Evolutionary conservation across 2,113 vertebrate species (phyloP), one percentile per base, ranked within the genome.

Genomic region (Deroptyus accipitrinus): DNA sequence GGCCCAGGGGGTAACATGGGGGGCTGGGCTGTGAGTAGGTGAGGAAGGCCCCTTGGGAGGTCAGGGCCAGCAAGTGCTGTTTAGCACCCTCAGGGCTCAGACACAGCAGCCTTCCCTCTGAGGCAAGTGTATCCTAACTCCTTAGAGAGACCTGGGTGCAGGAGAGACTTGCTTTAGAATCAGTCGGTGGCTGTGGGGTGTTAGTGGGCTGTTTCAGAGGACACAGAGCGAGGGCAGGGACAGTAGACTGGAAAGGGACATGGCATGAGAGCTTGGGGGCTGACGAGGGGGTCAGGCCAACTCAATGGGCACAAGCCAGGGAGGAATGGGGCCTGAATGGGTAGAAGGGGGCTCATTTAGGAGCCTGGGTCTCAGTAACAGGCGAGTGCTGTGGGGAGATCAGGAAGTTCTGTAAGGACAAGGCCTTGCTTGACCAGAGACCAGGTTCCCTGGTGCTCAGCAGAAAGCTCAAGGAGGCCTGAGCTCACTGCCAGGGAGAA

Each of bases 371-470:
- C 22, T 66, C 46, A 83, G 37, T 52, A 59, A 86, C 1, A 1
- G 20, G 8, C 14, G 18, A 66, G 28, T 28, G 18, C 17, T 39
- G 42, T 39, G 44, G 27, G 44, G 30, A 61, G 6, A 55, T 66
- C 23, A 8, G 55, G 54, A 77, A 67, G 25, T 24, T 80, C 63
- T 59, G 10, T 73, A 37, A 52, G 25, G n/a, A 72, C 3, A 23
- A 39, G 4, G 19, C 11, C 10, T 55, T 28, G 8, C 1, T 2
- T 59, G 66, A 37, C 16, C 1, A 1, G 28, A 75, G 31, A 8
- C 9, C 0, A 0, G 22, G 30, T 13, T 86, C 11, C 73, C 61
- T 0, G 0, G 25, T 51, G 17, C 49, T 48, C 3, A 1, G 14
- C 42, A 80, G 31, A 79, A 44, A 12, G 12, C 14, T 84, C 24